Evolutionary conservation across 2,888 invertebrate genomes (phyloP), one percentile per base, ranked within the genome.

Genomic region (Caradrina kadenii): DNA sequence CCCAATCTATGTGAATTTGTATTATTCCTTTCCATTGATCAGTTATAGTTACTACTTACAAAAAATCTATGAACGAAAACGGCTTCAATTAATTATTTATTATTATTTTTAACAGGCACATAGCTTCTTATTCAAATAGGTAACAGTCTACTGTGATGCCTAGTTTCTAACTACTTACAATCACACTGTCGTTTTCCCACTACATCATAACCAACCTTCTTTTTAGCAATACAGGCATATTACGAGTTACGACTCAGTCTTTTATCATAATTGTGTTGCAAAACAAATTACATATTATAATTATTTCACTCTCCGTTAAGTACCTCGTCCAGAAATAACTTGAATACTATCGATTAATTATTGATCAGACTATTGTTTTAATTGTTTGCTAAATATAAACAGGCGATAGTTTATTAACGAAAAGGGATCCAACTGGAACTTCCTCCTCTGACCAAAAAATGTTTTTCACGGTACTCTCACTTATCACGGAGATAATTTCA

Each of bases 181-280:
- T 83, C 77, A 86, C 84, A 85, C 82, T 86, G 75, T 79, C 76
- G 72, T 83, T 82, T 87, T 87, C 86, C 87, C 85, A 84, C 80
- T 84, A 80, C 82, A 83, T 84, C 82, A 82, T 84, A 86, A 82
- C 78, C 84, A 76, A 78, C 81, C 80, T 79, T 81, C 76, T 79
- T 84, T 80, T 81, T 83, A 88, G 81, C 85, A 87, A 85, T 83
- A 85, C 82, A 26, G 26, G 26, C 26, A 73, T 86, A 85, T 85
- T 87, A 88, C 84, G 83, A 87, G 85, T 85, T 87, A 88, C 84
- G 83, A 87, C 89, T 94, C 94, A 94, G 94, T 94, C 94, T 94
- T 93, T 87, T 89, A 85, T 83, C 83, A 84, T 83, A 88, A 82
- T 78, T 79, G 77, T 87, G 87, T 88, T 86, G 76, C 88, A 88